Evolutionary conservation across 1,140 invertebrate genomes (phyloP), one percentile per base, ranked within the genome.

Genomic region (Calephelis nemesis): DNA sequence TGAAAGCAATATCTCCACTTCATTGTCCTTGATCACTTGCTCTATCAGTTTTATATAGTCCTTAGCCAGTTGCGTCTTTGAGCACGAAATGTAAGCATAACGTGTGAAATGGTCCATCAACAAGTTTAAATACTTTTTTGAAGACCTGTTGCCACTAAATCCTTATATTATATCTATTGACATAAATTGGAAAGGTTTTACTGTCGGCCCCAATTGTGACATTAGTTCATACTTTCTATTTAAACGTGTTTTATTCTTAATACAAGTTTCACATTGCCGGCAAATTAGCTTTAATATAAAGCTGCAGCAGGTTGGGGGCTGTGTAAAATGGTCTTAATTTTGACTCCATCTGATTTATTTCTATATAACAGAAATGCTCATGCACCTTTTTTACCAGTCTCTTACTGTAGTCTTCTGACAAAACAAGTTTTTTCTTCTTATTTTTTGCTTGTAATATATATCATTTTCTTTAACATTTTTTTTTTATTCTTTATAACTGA

Each of bases 331-430:
- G 50, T 62, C 39, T 64, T 67, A 71, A 60, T 71, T 67, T 71
- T 58, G 60, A 73, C 10, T 70, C 39, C 0, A 71, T 70, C 60
- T 77, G 75, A 64, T 66, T 65, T 65, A 68, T 71, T 70, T 75
- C 74, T 58, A 74, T 69, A 65, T 73, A 74, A 67, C 74, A 76
- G 47, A 63, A 76, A 54, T 52, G 13, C 11, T 76, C 49, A 62
- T 76, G 77, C 40, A 75, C 47, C 4, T 73, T 67, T 73, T 76
- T 71, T 69, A 78, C 74, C 62, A 78, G 47, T 19, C 9, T 63
- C 67, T 78, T 78, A 63, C 76, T 74, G n/a, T n/a, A n/a, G n/a
- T n/a, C n/a, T 71, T 76, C 72, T 10, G 68, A 62, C 42, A 76
- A 62, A 63, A 76, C 50, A 15, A 74, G 72, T 68, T 15, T 67